These are phyloP conservation scores for Pipa parva DNA, from an alignment of 2,113 vertebrate species.

Conservation along the genomic window DNA sequence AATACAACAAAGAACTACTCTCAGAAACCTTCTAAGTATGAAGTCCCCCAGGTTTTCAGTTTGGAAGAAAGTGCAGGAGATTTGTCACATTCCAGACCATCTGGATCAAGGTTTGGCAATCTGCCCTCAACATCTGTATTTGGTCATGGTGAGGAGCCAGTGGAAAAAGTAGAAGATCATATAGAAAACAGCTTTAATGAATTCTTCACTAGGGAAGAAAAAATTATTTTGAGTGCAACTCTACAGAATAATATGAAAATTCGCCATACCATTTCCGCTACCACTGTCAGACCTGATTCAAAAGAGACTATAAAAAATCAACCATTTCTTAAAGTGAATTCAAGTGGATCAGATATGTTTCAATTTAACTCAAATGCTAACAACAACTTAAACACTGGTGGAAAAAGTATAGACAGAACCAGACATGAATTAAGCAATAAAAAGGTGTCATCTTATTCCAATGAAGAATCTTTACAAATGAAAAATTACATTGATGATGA, in stretches of 20 bases:
- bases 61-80: slow-evolving; percentile 1
- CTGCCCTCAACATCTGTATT: slow-evolving; percentile 6
- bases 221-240: not conserved
- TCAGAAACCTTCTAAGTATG: not conserved
- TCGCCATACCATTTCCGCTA: not conserved
- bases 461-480: not conserved
- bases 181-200: not conserved
- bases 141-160: not conserved
- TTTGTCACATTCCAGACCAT: not conserved
- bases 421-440: not conserved
- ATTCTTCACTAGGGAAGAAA: not conserved
- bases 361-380: not conserved
- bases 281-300: not conserved
- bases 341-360: not conserved
- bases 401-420: not conserved
- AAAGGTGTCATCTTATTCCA: not conserved
- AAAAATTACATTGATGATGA: slow-evolving; percentile 1
- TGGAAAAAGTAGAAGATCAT: slow-evolving; percentile 4
- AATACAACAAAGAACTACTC: slow-evolving; percentile 6
- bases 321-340: not conserved
- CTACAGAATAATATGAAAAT: not conserved
- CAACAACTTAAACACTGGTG: not conserved
- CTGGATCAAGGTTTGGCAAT: slow-evolving; percentile 2
- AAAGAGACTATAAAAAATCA: not conserved
- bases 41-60: not conserved